phyloP scores from a whole-genome alignment of 2,888 invertebrate species.

The Mylabris sibirica region DNA sequence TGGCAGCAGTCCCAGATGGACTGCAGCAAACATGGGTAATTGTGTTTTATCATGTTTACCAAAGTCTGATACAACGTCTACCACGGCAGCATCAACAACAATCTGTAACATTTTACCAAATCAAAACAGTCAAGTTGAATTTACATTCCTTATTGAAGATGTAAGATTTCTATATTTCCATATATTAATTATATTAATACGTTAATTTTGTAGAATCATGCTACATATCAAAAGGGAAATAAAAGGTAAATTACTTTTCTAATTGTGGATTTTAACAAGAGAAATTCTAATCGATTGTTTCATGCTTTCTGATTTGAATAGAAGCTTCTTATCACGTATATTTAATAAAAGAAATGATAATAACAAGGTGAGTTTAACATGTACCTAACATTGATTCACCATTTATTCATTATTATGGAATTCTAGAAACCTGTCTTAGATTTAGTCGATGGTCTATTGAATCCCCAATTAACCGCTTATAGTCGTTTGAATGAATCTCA shows the following conservation, averaged over 20 bases:
- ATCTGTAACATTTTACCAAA: constrained; percentile 44
- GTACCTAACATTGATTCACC: neutral
- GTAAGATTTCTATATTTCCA: constrained; percentile 36
- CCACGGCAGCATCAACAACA: constrained; percentile 40
- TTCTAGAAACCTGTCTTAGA: constrained; percentile 57
- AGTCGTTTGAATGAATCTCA: constrained; percentile 59
- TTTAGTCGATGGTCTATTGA: constrained; percentile 58
- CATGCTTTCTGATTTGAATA: constrained; percentile 48
- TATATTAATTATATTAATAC: neutral
- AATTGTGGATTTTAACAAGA: constrained; percentile 4
- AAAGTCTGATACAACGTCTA: constrained; percentile 45
- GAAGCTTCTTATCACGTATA: constrained; percentile 55
- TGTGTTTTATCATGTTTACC: constrained; percentile 63
- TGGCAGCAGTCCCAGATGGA: constrained; percentile 55
- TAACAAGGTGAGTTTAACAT: constrained; percentile 50
- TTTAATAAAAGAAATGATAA: constrained; percentile 54
- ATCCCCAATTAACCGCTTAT: constrained; percentile 55
- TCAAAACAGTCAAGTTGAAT: constrained; percentile 45
- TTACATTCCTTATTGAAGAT: constrained; percentile 51
- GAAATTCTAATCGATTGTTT: constrained; percentile 36
- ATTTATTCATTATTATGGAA: constrained; percentile 3
- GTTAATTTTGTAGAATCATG: constrained; percentile 37
- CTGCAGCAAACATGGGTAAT: constrained; percentile 62
- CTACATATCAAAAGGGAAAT: constrained; percentile 26
- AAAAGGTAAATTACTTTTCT: constrained; percentile 40